Base-by-base conservation (phyloP, 2,113 vertebrate genomes). In the Maccullochella peelii region DNA sequence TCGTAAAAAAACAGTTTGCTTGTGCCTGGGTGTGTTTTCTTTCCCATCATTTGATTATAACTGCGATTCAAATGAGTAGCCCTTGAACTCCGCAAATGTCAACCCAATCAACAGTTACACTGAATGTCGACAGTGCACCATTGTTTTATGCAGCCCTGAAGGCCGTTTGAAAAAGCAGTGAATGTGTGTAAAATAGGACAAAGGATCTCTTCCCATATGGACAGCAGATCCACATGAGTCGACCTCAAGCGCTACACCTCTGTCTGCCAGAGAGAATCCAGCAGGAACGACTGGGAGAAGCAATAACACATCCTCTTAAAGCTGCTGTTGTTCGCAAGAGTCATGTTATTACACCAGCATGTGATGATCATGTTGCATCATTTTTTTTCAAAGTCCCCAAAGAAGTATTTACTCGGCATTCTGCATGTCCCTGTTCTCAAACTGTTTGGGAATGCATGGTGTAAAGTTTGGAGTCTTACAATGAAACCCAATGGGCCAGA, bases 61-160 rank as follows among this genome's bases (percentile, higher is more conserved):
- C 38, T 44, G 54, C 10, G 71, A 36, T 87, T 87, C 66, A 83
- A 81, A 87, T 38, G 33, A 84, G 79, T 8, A 27, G 58, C 16
- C 67, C 38, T 85, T 74, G 57, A 83, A 85, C 77, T 69, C 77
- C 25, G 49, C 42, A 86, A 89, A 91, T 87, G 87, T 86, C 77
- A 78, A 72, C 49, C 65, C 66, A 87, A 87, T 91, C 87, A 89
- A 8, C 54, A 50, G 61, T 36, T 67, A 21, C 6, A 25, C 72
- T 83, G 47, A 69, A 79, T 70, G 61, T 79, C 21, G 1, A 61
- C 65, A 81, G 63, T 30, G 21, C 71, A 4, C 59, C 8, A 42
- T 70, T 85, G n/a, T 87, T 78, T 80, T 9, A 50, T 2, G 18
- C 30, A n/a, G 55, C 40, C 54, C 36, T 7, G 10, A 61, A 77